Percentiles rank a stretch among this genome's conserved stretches.
Evolutionary conservation across 2,797 vertebrate species (phyloP).

Genomic region (Streptopelia turtur): DNA sequence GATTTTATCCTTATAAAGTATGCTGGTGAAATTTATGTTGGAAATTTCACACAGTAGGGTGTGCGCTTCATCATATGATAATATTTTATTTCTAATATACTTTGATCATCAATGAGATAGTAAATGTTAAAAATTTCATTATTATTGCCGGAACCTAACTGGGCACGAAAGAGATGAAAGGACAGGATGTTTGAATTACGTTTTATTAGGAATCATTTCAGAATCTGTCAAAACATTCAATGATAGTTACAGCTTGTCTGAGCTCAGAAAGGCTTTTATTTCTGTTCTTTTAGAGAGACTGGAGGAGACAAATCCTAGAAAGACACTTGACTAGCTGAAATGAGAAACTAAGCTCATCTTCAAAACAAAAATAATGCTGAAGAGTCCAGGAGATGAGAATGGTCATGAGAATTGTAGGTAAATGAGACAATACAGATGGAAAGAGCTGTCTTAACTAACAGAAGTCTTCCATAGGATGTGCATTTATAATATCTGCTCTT

Average conservation of each 20-base stretch:
- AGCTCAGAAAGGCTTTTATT: neutral
- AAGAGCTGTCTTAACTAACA: neutral
- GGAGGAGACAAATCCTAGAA: neutral
- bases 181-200: neutral
- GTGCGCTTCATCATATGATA: neutral
- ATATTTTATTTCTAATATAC: neutral
- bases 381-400: neutral
- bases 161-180: neutral
- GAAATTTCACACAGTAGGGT: neutral
- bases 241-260: neutral
- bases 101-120: neutral
- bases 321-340: neutral
- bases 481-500: neutral
- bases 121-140: neutral
- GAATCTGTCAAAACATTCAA: neutral
- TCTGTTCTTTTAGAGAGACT: neutral
- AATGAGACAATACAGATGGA: neutral
- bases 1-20: neutral
- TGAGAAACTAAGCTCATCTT: neutral
- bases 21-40: neutral
- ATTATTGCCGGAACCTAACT: neutral
- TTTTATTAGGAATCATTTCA: neutral
- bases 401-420: neutral
- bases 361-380: neutral
- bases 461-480: neutral